phyloP scores from a whole-genome alignment of 2,888 invertebrate species.

The Pecten maximus region DNA sequence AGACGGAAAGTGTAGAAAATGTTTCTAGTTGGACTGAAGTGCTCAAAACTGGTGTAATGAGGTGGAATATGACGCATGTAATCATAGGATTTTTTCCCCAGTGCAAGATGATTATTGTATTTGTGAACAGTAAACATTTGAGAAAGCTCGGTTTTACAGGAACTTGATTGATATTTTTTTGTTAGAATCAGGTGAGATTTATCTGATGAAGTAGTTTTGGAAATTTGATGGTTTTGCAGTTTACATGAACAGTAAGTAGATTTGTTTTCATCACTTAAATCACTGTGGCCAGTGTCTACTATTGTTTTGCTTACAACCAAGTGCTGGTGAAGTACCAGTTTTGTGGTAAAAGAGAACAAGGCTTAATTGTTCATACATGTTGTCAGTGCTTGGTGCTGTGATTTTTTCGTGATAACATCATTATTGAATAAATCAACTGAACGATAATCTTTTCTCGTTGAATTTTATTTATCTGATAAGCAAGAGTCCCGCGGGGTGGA shows the following conservation, averaged over 20 bases:
- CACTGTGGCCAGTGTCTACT: not conserved
- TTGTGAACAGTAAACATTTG: not conserved
- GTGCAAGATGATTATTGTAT: too few relatives aligned
- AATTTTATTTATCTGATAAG: too few relatives aligned
- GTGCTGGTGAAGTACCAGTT: not conserved
- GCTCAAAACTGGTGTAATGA: not conserved
- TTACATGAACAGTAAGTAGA: not conserved
- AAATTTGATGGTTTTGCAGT: not conserved
- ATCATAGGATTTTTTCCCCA: too few relatives aligned
- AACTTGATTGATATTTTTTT: too few relatives aligned
- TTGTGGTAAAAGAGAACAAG: not conserved
- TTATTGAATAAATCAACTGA: not conserved
- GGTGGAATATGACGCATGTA: not conserved
- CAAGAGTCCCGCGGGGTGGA: too few relatives aligned
- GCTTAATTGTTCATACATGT: conserved; percentile 9
- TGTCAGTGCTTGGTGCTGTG: conserved; percentile 17
- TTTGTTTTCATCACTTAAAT: not conserved
- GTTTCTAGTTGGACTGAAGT: not conserved
- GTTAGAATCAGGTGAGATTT: not conserved
- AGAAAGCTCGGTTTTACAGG: not conserved
- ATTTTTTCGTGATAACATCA: not conserved
- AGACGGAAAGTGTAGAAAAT: not conserved
- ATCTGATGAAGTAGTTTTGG: not conserved
- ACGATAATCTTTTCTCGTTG: not conserved
- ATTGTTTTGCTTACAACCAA: not conserved